Evolutionary conservation across 2,888 invertebrate species (phyloP).

Genomic region (Leptinotarsa juncta): DNA sequence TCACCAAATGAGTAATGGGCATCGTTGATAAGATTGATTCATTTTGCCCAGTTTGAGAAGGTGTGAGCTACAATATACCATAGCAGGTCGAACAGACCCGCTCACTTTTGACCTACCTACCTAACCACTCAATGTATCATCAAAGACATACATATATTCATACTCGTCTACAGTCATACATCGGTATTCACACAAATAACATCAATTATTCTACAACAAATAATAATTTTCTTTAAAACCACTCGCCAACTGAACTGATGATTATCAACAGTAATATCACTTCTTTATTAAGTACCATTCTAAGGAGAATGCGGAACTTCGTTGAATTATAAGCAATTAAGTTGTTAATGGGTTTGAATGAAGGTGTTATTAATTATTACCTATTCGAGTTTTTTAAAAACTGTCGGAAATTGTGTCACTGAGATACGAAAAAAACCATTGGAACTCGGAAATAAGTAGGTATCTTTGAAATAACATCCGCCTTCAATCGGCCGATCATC

Average conservation of each 20-base stretch:
- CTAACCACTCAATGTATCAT: too few relatives aligned
- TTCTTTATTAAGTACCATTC: not conserved
- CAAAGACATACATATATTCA: too few relatives aligned
- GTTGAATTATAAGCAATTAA: not conserved
- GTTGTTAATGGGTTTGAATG: not conserved
- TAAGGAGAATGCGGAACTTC: not conserved
- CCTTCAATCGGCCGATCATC: too few relatives aligned
- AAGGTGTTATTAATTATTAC: not conserved
- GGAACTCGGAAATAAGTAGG: not conserved
- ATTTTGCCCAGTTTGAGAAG: too few relatives aligned
- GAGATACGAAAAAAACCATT: not conserved
- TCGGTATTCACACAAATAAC: not conserved
- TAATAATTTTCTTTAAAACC: constrained; percentile 2
- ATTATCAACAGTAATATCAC: not conserved
- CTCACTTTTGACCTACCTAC: too few relatives aligned
- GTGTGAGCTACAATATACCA: too few relatives aligned
- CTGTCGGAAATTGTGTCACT: not conserved
- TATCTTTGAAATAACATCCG: too few relatives aligned
- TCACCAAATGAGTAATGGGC: too few relatives aligned
- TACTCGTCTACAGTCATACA: not conserved
- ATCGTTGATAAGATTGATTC: too few relatives aligned
- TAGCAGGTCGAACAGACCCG: too few relatives aligned
- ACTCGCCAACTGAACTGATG: not conserved
- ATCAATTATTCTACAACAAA: constrained; percentile 6
- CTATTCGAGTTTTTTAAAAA: not conserved